Conservation (phyloP, 1,140 invertebrate genomes). For the Saccostrea echinata region DNA sequence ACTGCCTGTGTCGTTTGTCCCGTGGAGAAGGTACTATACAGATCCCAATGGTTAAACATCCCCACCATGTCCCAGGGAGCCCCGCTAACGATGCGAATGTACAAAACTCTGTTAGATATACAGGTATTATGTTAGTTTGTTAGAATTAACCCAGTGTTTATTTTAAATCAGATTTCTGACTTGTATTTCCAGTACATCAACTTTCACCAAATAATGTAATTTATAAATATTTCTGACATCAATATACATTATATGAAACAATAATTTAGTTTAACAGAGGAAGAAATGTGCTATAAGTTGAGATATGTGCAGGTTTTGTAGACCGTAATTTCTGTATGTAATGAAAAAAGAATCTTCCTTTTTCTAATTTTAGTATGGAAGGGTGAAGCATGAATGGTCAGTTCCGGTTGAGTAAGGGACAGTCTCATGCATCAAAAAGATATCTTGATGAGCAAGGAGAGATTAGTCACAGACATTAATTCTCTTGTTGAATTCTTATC, state of each 20-base stretch:
- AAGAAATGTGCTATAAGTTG: too few relatives aligned
- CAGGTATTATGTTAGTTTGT: conserved; percentile 67
- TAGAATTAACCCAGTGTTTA: neutral
- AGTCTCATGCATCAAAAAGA: too few relatives aligned
- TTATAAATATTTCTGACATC: too few relatives aligned
- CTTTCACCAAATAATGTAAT: too few relatives aligned
- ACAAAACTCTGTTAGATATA: conserved; percentile 89
- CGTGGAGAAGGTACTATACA: conserved; percentile 89
- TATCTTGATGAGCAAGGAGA: neutral
- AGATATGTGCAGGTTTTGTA: too few relatives aligned
- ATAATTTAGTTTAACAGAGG: too few relatives aligned
- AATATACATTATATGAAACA: too few relatives aligned
- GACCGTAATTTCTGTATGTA: too few relatives aligned
- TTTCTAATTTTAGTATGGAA: conserved; percentile 86
- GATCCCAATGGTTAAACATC: conserved; percentile 71
- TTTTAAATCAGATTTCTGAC: neutral
- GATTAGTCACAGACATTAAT: neutral
- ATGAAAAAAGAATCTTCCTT: neutral
- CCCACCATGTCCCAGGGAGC: conserved; percentile 85
- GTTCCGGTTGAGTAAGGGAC: conserved; percentile 73
- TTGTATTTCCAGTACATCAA: too few relatives aligned
- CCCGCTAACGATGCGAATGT: conserved; percentile 82
- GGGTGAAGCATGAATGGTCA: conserved; percentile 88
- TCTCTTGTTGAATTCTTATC: neutral
- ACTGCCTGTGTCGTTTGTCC: conserved; percentile 96